Evolutionary conservation across 2,113 vertebrate genomes (phyloP), one percentile per base, ranked within the genome.

Genomic region (Chitala chitala): DNA sequence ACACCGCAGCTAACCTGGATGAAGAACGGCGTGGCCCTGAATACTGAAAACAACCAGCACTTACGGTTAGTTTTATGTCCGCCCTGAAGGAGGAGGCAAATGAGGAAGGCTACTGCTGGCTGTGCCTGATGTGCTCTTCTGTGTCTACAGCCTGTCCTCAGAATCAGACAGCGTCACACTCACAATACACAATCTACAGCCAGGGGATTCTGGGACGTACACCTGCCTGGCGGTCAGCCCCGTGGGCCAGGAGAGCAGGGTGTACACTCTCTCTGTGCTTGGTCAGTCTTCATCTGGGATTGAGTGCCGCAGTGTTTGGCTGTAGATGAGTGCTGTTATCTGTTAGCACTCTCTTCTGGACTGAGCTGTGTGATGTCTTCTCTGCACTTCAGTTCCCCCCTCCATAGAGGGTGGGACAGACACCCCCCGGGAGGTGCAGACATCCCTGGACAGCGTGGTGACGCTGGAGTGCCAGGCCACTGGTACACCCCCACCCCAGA

Each of bases 171-270:
- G 93, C 73, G 85, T 86, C 80, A 81, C 89, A 17, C 81, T 98
- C 66, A 90, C 92, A 56, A 83, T 98, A 0, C 86, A 90, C 78
- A 86, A 75, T 10, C 82, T 94, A 33, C 85, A 29, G 33, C 81
- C 90, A 0, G 83, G 87, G 0, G 91, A 96, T 79, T 89, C 94
- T 0, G 95, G 95, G 0, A 92, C 88, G 0, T 98, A 95, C 85
- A 93, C 87, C 5, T 98, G 96, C 61, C 73, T 93, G 84, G 95
- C 95, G 12, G 82, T 61, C 40, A 98, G 87, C 79, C 42, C 80
- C 0, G 92, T 82, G 0, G 95, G 96, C 0, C 92, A 94, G 78
- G 94, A 98, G 0, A 82, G 86, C 51, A 86, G 82, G 81, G 85
- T 94, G 71, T 92, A 92, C 87, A 86, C 84, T 0, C 78, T 98